phyloP scores from a whole-genome alignment of 2,797 vertebrate species.

The Numenius phaeopus region DNA sequence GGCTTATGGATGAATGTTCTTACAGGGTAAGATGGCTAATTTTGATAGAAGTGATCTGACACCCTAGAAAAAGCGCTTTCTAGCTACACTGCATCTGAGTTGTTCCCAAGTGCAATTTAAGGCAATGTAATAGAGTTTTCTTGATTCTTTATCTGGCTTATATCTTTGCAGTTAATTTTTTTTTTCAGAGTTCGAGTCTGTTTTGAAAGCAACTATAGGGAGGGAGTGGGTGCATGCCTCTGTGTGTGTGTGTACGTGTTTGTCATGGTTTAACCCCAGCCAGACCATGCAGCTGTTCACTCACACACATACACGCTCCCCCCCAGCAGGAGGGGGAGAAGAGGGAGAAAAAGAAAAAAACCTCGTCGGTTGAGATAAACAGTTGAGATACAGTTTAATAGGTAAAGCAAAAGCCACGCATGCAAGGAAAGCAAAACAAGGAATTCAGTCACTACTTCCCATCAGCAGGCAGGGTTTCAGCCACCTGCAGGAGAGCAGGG shows the following conservation, averaged over 20 bases:
- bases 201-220: neutral
- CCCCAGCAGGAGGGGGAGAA: neutral
- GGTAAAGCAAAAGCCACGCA: neutral
- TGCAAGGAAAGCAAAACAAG: neutral
- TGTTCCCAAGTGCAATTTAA: neutral
- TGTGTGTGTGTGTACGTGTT: fast-evolving
- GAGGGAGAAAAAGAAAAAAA: neutral
- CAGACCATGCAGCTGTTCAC: neutral
- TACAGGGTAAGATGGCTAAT: slow-evolving; percentile 73
- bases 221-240: neutral
- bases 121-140: neutral
- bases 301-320: neutral
- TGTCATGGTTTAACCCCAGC: neutral
- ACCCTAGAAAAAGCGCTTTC: neutral
- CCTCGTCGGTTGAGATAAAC: neutral
- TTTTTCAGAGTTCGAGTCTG: neutral
- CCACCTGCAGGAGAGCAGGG: neutral
- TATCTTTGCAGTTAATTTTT: neutral
- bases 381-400: neutral
- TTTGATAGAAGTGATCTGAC: neutral
- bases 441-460: neutral
- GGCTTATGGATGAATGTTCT: slow-evolving; percentile 81
- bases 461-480: neutral
- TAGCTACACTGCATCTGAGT: neutral
- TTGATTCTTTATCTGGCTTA: neutral